Base-by-base conservation (phyloP, 2,888 invertebrate genomes). In the Dicyrtomina minuta region DNA sequence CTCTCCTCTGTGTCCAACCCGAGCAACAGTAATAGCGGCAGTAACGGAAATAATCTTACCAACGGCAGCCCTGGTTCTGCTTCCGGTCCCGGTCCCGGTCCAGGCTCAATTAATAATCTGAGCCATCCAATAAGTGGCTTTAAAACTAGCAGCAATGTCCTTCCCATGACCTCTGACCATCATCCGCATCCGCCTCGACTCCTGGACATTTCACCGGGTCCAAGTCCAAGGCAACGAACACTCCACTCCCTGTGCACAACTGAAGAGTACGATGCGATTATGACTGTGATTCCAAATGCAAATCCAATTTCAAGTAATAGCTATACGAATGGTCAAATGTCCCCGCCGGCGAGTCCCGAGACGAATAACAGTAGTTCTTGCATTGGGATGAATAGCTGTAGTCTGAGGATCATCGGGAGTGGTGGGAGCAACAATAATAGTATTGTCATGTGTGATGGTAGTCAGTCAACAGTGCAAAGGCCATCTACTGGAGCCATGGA, bases 311-410 rank as follows among this genome's bases (percentile, higher is more conserved):
- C 56, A 61, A 58, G 61, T 68, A 77, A 71, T 74, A 73, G 26
- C 71, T 77, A 49, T 78, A 78, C 72, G 65, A 79, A 79, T 70
- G 80, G 80, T 17, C 80, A 80, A 72, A 81, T 84, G 75, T 84
- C 84, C 2, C 79, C 79, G 2, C 83, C 83, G 4, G 81, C 82
- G 26, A 83, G 83, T 70, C 83, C 83, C 20, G 83, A 83, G n/a
- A 66, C 53, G 10, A 66, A 22, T 12, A 44, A 33, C n/a, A 43
- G 22, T 24, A 60, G 39, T 41, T 13, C 2, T 26, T n/a, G n/a
- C n/a, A n/a, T n/a, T n/a, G n/a, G n/a, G n/a, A n/a, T n/a, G n/a
- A n/a, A n/a, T n/a, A 46, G 20, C 15, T 46, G 27, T 26, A 61
- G 15, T 46, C 17, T 6, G 13, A 43, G 24, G 10, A 20, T 26